Conservation (phyloP, 2,113 vertebrate species). For the Procavia capensis region DNA sequence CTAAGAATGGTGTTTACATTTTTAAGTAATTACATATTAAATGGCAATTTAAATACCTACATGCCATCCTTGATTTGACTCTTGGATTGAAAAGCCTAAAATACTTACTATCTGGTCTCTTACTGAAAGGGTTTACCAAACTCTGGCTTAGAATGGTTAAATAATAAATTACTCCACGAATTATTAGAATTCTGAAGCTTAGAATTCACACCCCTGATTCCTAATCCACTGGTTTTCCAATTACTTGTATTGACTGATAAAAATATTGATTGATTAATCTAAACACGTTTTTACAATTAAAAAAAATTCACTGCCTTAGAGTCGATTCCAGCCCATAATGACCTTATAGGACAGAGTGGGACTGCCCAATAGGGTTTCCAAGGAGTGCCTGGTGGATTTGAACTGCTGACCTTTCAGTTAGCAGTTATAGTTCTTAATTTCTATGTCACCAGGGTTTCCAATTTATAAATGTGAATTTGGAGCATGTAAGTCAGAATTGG, state of each 20-base stretch:
- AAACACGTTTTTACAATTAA: neutral
- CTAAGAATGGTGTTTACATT: neutral
- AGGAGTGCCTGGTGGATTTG: no score
- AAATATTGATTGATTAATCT: neutral
- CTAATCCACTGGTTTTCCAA: neutral
- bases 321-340: no score
- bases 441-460: no score
- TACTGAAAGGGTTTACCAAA: neutral
- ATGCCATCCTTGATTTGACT: neutral
- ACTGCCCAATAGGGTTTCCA: no score
- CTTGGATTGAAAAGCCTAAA: neutral
- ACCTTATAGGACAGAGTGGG: no score
- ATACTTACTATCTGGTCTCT: neutral
- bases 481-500: neutral
- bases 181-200: neutral
- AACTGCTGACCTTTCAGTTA: no score
- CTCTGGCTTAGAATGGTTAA: neutral
- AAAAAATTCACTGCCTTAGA: no score
- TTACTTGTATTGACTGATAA: neutral
- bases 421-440: no score
- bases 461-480: neutral
- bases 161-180: neutral
- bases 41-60: neutral
- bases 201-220: neutral
- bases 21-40: neutral